Evolutionary conservation across 2,797 vertebrate species (phyloP).

Genomic region (Thalassophryne amazonica): DNA sequence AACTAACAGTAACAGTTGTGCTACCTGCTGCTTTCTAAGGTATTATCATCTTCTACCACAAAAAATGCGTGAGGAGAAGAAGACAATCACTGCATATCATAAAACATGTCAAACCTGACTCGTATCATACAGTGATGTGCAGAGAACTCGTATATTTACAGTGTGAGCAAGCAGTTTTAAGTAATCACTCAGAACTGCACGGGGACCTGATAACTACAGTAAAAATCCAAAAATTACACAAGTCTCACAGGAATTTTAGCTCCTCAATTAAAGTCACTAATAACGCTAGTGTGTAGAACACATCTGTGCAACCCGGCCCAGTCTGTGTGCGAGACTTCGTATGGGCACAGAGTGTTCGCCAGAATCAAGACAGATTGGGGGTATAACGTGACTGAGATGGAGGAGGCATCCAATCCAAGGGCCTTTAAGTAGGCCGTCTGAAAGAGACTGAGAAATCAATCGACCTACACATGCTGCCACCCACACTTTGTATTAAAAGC

Average conservation of each 20-base stretch:
- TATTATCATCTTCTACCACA: too few relatives aligned
- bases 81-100: too few relatives aligned
- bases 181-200: background rate
- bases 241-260: background rate
- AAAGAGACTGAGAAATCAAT: constrained; percentile 56
- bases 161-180: too few relatives aligned
- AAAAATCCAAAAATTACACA: background rate
- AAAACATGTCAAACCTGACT: too few relatives aligned
- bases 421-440: constrained; percentile 63
- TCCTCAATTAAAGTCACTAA: background rate
- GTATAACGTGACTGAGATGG: constrained; percentile 49
- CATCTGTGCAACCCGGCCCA: constrained; percentile 3
- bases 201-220: background rate
- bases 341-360: background rate
- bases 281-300: background rate
- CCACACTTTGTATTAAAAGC: constrained; percentile 55
- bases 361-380: constrained; percentile 49
- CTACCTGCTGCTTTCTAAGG: too few relatives aligned
- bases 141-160: too few relatives aligned
- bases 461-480: constrained; percentile 55
- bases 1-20: too few relatives aligned
- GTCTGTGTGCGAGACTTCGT: background rate
- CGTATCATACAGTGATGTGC: too few relatives aligned
- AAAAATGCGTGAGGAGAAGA: too few relatives aligned
- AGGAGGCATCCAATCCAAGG: constrained; percentile 45